Evolutionary conservation across 2,888 invertebrate species (phyloP), one percentile per base, ranked within the genome.

Genomic region (Pachycephus smyrnensis): DNA sequence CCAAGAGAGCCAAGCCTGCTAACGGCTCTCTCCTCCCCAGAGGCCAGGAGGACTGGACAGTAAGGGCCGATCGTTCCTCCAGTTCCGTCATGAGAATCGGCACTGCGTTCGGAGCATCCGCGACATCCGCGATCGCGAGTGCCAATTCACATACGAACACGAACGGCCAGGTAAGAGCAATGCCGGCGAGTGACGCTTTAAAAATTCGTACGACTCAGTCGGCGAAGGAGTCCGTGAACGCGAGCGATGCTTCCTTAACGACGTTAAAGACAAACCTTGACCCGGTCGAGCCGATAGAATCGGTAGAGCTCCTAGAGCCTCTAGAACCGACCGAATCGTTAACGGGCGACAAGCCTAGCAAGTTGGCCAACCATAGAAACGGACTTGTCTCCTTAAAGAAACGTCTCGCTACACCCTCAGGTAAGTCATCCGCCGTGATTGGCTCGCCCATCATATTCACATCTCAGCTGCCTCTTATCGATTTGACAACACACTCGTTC

Each of bases 311-410:
- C 33, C 73, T 32, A 33, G 30, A 30, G 36, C 33, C n/a, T 30
- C 30, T 33, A 36, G 73, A 36, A 23, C 12, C 73, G 35, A 12
- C 32, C 32, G 73, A 73, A 33, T n/a, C 36, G 33, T 33, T 33
- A 35, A 73, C 31, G 3, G 32, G 73, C 33, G 73, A 73, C n/a
- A 73, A 15, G 35, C 15, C 73, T 33, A 32, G 35, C 33, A 73
- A 35, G 23, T 30, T 33, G 73, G 12, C 15, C 33, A 81, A 80
- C 73, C 75, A 84, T 81, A 84, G 78, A 79, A 87, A 87, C 79
- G 87, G 86, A 81, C 80, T 86, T 80, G 83, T 84, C 76, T 69
- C 31, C 32, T 12, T 32, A 69, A 69, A 69, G 69, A 69, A 69
- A 32, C 69, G 69, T 12, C 69, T 69, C 69, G 69, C 30, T 32